Evolutionary conservation across 2,113 vertebrate species (phyloP).

Genomic region (Psammodynastes pulverulentus): DNA sequence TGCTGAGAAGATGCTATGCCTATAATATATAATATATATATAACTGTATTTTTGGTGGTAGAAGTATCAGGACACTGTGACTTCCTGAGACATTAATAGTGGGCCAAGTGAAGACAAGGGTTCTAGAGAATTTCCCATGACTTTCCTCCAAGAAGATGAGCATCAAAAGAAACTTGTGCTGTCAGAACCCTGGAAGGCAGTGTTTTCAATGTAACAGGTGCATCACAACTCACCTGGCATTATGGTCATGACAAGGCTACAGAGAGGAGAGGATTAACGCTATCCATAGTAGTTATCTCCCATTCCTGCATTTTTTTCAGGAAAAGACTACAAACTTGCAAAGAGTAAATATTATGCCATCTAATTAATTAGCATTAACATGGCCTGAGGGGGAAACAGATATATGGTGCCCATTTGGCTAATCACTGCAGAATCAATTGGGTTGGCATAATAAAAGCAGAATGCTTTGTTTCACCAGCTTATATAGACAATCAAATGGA

Average conservation of each 20-base stretch:
- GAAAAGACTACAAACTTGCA: neutral
- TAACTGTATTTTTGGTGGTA: neutral
- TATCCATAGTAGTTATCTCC: neutral
- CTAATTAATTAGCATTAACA: neutral
- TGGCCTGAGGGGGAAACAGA: neutral
- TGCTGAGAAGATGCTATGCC: neutral
- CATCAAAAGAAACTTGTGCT: neutral
- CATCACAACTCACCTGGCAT: neutral
- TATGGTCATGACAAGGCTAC: neutral
- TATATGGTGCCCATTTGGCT: neutral
- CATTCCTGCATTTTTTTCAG: neutral
- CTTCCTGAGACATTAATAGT: neutral
- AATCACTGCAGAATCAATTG: neutral
- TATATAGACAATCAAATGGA: neutral
- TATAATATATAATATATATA: no score
- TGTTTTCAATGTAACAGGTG: neutral
- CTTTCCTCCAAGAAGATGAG: neutral
- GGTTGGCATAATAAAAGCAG: neutral
- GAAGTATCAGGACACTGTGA: neutral
- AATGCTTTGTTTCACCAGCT: neutral
- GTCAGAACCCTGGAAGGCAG: neutral
- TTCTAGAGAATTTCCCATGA: neutral
- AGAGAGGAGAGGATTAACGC: neutral
- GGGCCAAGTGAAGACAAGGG: neutral
- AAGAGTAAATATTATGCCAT: neutral